These are phyloP conservation scores for Geopemphigus sp. DNA, from an alignment of 1,140 invertebrate genomes.

Conservation along the genomic window DNA sequence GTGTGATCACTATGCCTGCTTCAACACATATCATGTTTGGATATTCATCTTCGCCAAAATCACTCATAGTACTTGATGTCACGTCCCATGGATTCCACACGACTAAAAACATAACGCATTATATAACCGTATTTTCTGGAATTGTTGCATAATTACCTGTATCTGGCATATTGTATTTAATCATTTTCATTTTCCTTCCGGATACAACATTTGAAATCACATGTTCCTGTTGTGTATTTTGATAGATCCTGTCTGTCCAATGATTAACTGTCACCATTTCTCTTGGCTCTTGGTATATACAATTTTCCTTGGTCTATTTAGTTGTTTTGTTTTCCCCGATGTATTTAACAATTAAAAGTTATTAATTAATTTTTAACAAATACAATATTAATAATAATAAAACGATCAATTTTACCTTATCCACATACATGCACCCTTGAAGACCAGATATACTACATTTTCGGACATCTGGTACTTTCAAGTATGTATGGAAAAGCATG, in stretches of 20 bases:
- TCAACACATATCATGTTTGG: conserved; percentile 95
- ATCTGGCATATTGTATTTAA: conserved; percentile 91
- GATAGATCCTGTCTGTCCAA: conserved; percentile 91
- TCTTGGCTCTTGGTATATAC: conserved; percentile 80
- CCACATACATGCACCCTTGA: conserved; percentile 86
- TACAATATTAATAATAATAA: neutral
- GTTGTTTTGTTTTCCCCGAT: neutral
- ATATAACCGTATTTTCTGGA: neutral
- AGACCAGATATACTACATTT: conserved; percentile 87
- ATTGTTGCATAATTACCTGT: conserved; percentile 63
- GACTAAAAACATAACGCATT: conserved; percentile 59
- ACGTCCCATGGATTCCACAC: conserved; percentile 97
- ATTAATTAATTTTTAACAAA: neutral
- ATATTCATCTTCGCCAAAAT: conserved; percentile 94
- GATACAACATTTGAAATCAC: conserved; percentile 90
- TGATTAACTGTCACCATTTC: conserved; percentile 85
- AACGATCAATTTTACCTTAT: conserved; percentile 68
- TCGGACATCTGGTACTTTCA: conserved; percentile 90
- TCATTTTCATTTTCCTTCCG: conserved; percentile 84
- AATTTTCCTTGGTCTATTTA: conserved; percentile 71
- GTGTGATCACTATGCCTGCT: conserved; percentile 81
- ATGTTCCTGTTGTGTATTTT: conserved; percentile 87
- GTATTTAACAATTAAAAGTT: neutral
- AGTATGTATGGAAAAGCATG: conserved; percentile 89
- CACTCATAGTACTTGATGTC: conserved; percentile 83